Conservation (phyloP, 1,140 invertebrate species). For the Drosophila cardini region DNA sequence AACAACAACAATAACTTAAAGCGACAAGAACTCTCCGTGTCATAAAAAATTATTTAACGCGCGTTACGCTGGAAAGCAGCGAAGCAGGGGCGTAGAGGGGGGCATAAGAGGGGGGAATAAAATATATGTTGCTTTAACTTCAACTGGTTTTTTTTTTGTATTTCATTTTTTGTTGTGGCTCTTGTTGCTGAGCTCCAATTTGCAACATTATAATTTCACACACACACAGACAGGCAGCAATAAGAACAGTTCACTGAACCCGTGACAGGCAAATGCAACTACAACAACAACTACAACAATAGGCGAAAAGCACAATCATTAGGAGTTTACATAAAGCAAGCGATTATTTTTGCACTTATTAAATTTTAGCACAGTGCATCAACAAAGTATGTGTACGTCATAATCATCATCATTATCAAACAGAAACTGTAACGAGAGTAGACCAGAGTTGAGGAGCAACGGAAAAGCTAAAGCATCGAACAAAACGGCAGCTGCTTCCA, state of each 20-base stretch:
- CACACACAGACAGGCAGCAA: conserved; percentile 16
- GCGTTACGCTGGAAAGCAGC: conserved; percentile 27
- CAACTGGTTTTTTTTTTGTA: conserved; percentile 55
- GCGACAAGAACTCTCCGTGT: conserved; percentile 71
- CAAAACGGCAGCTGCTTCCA: conserved; percentile 35
- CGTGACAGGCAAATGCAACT: conserved; percentile 40
- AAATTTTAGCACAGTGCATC: conserved; percentile 72
- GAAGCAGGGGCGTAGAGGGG: not conserved
- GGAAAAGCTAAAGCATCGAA: conserved; percentile 38
- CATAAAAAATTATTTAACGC: conserved; percentile 75
- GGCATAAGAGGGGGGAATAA: not conserved
- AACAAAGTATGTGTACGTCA: conserved; percentile 46
- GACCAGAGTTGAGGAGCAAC: not conserved
- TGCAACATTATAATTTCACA: conserved; percentile 77
- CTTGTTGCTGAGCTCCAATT: conserved; percentile 51
- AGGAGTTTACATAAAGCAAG: conserved; percentile 72
- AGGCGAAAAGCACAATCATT: conserved; percentile 64
- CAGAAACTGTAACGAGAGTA: conserved; percentile 23
- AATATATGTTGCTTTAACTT: conserved; percentile 30
- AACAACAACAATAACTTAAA: conserved; percentile 38
- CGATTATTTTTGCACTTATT: conserved; percentile 81
- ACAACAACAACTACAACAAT: conserved; percentile 43
- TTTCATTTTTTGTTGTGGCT: conserved; percentile 47
- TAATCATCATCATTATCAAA: conserved; percentile 59
- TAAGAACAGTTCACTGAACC: conserved; percentile 68